phyloP scores from a whole-genome alignment of 1,140 invertebrate species.

The Zaprionus davidi region DNA sequence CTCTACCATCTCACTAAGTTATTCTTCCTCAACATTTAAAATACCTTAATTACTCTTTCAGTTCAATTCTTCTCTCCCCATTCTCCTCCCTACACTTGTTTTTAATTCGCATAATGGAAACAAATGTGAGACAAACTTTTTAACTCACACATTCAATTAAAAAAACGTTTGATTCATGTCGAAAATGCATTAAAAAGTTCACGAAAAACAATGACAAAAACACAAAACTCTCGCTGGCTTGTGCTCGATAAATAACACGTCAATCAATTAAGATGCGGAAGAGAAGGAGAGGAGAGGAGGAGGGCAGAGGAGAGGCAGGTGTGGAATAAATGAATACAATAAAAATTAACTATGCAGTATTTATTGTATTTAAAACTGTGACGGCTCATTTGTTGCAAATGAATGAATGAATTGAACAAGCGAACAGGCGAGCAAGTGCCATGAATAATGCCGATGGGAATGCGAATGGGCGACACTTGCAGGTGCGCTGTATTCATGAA shows the following conservation, averaged over 20 bases:
- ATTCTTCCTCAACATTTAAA: too few relatives aligned
- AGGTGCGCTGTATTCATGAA: conserved; percentile 31
- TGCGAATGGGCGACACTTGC: conserved; percentile 17
- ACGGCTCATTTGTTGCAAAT: conserved; percentile 32
- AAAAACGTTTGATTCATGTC: conserved; percentile 14
- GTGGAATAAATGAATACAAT: conserved; percentile 48
- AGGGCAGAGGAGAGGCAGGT: conserved; percentile 2
- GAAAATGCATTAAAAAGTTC: conserved; percentile 34
- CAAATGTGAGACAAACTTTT: conserved; percentile 4
- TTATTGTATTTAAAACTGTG: conserved; percentile 38
- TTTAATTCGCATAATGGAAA: conserved; percentile 5
- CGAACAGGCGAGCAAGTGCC: background rate
- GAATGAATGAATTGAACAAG: conserved; percentile 4
- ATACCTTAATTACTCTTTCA: too few relatives aligned
- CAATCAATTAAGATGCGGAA: conserved; percentile 24
- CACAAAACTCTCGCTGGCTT: background rate
- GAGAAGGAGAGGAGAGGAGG: conserved; percentile 15
- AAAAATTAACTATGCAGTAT: conserved; percentile 57
- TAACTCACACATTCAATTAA: conserved; percentile 28
- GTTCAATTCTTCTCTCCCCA: background rate
- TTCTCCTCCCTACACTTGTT: background rate
- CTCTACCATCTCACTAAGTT: too few relatives aligned
- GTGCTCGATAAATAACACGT: conserved; percentile 21
- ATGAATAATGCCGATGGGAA: conserved; percentile 33
- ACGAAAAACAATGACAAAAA: conserved; percentile 10